Percentiles rank a stretch among this genome's conserved stretches.
Conservation (phyloP, 1,140 invertebrate species). For the Teleogryllus occipitalis region DNA sequence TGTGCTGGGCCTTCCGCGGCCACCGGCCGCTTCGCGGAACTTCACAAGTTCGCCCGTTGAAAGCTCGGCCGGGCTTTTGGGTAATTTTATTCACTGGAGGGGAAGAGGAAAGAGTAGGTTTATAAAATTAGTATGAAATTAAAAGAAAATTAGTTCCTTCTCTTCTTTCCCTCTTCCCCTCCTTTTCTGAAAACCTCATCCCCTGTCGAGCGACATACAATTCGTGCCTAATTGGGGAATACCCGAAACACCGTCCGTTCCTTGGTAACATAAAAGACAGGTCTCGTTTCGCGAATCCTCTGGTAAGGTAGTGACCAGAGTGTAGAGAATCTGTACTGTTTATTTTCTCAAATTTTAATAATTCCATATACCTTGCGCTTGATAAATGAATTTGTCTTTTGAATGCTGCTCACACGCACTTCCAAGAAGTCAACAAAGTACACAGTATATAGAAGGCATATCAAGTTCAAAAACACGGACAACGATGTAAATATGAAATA, state of each 20-base stretch:
- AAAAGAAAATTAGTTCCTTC: conserved; percentile 5
- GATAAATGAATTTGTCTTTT: too few species aligned
- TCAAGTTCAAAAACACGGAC: too few species aligned
- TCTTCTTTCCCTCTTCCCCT: neutral
- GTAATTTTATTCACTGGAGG: neutral
- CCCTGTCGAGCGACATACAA: neutral
- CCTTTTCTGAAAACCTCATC: neutral
- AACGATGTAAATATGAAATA: too few species aligned
- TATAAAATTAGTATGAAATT: conserved; percentile 6
- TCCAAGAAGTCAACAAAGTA: too few species aligned
- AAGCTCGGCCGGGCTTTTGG: neutral
- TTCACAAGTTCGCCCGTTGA: conserved; percentile 3
- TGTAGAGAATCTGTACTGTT: neutral
- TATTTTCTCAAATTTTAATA: neutral
- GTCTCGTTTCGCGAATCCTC: neutral
- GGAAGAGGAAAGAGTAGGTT: neutral
- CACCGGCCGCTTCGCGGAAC: neutral
- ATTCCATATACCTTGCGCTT: too few species aligned
- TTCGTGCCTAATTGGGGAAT: neutral
- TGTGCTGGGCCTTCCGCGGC: neutral
- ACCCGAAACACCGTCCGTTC: neutral
- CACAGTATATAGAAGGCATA: too few species aligned
- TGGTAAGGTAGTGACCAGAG: neutral
- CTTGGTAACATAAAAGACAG: neutral
- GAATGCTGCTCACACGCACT: too few species aligned